Conservation (phyloP, 2,888 invertebrate species). For the Lathronympha strigana region DNA sequence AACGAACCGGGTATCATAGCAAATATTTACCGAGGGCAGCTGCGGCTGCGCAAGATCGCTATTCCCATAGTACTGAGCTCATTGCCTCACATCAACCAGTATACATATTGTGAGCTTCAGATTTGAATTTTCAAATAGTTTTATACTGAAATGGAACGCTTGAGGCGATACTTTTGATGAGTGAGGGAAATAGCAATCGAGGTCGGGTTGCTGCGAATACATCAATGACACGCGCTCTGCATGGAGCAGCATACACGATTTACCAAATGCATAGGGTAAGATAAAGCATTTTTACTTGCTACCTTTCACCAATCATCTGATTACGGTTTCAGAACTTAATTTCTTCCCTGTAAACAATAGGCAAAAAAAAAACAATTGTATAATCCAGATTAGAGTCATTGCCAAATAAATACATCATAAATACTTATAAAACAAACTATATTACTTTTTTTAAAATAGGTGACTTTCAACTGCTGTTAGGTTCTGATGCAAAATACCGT, state of each 20-base stretch:
- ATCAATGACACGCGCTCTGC: conserved; percentile 63
- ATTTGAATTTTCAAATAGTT: background rate
- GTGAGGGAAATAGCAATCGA: background rate
- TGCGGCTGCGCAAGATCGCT: conserved; percentile 53
- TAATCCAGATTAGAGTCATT: background rate
- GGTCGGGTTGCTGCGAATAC: conserved; percentile 56
- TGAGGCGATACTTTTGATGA: background rate
- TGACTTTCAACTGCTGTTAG: too few relatives aligned
- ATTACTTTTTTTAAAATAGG: too few relatives aligned
- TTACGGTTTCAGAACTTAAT: background rate
- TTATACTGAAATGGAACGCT: background rate
- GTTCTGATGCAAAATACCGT: background rate
- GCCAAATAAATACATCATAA: too few relatives aligned
- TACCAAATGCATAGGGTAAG: background rate
- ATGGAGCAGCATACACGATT: conserved; percentile 11
- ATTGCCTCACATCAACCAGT: background rate
- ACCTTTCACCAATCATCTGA: background rate
- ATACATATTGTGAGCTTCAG: background rate
- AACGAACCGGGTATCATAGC: conserved; percentile 71
- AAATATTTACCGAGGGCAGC: conserved; percentile 75
- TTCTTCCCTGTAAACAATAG: background rate
- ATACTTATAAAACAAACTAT: too few relatives aligned
- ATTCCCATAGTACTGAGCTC: background rate
- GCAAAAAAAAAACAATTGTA: too few relatives aligned
- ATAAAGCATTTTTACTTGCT: background rate